Conservation (phyloP, 2,797 vertebrate species). For the Natrix natrix region DNA sequence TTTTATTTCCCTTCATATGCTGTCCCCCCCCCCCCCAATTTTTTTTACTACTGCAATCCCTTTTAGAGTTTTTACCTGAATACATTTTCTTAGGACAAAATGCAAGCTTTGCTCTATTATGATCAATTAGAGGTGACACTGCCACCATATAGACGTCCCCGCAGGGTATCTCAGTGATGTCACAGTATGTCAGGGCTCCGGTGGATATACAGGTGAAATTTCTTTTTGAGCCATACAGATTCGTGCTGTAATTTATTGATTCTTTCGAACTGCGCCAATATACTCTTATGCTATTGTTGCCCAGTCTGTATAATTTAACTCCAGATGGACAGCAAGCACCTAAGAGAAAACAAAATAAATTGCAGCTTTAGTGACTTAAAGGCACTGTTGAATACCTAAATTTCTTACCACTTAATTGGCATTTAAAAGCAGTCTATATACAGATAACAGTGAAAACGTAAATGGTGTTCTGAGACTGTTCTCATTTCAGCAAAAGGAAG, state of each 20-base stretch:
- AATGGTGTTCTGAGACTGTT: neutral
- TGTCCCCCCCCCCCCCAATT: too few species aligned
- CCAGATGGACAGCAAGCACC: conserved; percentile 89
- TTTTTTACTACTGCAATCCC: neutral
- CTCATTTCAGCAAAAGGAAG: too few species aligned
- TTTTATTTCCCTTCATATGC: neutral
- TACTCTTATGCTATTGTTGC: conserved; percentile 78
- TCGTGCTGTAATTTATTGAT: conserved; percentile 68
- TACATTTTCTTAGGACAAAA: conserved; percentile 87
- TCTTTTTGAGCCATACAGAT: conserved; percentile 74
- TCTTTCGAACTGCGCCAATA: conserved; percentile 76
- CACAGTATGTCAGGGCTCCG: conserved; percentile 76
- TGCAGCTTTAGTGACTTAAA: neutral
- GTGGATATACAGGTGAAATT: conserved; percentile 79
- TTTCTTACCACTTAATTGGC: neutral
- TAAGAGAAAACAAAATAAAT: conserved; percentile 49
- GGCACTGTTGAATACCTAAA: neutral
- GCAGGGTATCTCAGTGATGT: conserved; percentile 75
- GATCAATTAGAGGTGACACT: conserved; percentile 79
- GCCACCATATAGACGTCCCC: conserved; percentile 80
- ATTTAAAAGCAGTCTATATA: neutral
- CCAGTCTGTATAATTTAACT: conserved; percentile 79
- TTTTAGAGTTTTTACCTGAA: conserved; percentile 77
- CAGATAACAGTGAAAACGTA: neutral
- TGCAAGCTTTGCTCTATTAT: conserved; percentile 66